A percentile compares a stretch with the other conserved stretches of the same genome.
Evolutionary conservation across 2,888 invertebrate species (phyloP).

Genomic region (Colostygia pectinataria): DNA sequence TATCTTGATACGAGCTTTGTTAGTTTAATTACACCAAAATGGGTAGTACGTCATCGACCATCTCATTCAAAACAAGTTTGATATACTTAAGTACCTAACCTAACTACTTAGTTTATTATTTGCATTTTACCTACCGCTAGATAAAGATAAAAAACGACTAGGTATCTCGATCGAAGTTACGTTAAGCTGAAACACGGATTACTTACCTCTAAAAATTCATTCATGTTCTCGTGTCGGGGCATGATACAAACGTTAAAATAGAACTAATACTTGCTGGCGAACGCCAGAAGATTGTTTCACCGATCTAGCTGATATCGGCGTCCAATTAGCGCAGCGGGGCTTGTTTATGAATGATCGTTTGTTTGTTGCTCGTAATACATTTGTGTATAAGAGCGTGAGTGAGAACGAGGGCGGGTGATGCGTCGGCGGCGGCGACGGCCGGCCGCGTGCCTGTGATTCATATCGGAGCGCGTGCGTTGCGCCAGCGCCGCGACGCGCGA

Average conservation of each 20-base stretch:
- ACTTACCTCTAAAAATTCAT: constrained; percentile 30
- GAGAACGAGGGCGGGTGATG: constrained; percentile 38
- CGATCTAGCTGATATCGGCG: constrained; percentile 42
- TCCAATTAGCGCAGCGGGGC: constrained; percentile 42
- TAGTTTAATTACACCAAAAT: constrained; percentile 10
- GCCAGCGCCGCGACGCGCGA: constrained; percentile 35
- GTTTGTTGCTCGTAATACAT: constrained; percentile 46
- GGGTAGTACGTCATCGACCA: constrained; percentile 1
- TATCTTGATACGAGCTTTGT: constrained; percentile 30
- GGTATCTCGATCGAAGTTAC: constrained; percentile 22
- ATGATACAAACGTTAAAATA: constrained; percentile 18
- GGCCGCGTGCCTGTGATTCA: constrained; percentile 40
- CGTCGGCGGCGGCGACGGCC: constrained; percentile 31
- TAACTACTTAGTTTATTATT: no score
- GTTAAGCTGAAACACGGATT: constrained; percentile 27
- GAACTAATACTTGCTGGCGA: constrained; percentile 26
- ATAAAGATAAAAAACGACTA: constrained; percentile 24
- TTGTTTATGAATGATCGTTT: constrained; percentile 68
- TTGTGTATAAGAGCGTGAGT: constrained; percentile 42
- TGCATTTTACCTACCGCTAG: constrained; percentile 31
- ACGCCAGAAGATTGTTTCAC: constrained; percentile 29
- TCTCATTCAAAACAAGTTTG: constrained; percentile 27
- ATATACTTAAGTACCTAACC: no score
- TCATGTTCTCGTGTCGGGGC: constrained; percentile 29
- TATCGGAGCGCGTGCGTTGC: constrained; percentile 36